phyloP scores from a whole-genome alignment of 1,140 invertebrate genomes.

The Panagrolaimus sp. region DNA sequence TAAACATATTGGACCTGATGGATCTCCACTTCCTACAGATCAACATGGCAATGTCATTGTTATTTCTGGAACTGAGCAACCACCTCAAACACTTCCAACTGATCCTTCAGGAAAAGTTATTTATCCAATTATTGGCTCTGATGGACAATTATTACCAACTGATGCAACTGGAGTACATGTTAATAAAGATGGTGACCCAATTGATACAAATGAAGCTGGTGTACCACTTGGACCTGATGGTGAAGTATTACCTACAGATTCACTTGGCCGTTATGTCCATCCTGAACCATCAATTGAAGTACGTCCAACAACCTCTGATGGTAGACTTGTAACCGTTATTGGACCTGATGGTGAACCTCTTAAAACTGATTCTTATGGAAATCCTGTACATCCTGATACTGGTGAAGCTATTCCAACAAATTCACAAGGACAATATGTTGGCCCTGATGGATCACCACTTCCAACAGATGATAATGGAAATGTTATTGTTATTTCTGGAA shows the following conservation, averaged over 20 bases:
- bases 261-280: background rate
- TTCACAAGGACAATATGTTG: background rate
- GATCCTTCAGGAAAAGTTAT: constrained; percentile 1
- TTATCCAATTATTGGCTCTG: background rate
- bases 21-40: background rate
- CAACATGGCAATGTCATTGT: background rate
- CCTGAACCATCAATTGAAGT: constrained; percentile 10
- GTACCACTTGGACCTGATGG: constrained; percentile 4
- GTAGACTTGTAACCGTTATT: background rate
- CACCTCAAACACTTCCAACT: background rate
- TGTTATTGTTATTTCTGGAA: background rate
- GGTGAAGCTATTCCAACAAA: constrained; percentile 1
- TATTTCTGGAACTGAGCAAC: background rate
- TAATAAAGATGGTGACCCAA: background rate
- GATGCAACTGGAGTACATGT: constrained; percentile 10
- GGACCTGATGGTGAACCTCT: constrained; percentile 15
- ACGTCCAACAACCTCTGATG: background rate
- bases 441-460: constrained; percentile 20
- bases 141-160: constrained; percentile 2
- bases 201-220: constrained; percentile 6
- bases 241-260: constrained; percentile 2
- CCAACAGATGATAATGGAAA: constrained; percentile 1
- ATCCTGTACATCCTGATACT: background rate
- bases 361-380: constrained; percentile 31
- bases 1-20: background rate